These are phyloP conservation scores for Eupithecia pulchellata DNA, from an alignment of 2,888 invertebrate species.

Conservation along the genomic window DNA sequence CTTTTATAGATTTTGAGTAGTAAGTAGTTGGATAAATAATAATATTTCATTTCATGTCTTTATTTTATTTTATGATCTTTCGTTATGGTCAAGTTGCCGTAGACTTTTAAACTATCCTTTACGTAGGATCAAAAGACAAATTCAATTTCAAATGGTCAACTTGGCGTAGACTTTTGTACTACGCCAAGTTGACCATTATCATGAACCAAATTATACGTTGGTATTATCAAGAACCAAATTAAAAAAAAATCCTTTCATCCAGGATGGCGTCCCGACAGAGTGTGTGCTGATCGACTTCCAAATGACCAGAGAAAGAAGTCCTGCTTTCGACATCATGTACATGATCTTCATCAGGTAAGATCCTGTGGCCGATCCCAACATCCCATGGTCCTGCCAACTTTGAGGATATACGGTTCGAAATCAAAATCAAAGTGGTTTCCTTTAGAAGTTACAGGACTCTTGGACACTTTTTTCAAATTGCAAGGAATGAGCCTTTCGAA, in stretches of 20 bases:
- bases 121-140: too few species aligned
- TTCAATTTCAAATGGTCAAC: too few species aligned
- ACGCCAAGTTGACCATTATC: too few species aligned
- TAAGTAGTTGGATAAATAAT: too few species aligned
- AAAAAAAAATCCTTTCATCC: constrained; percentile 36
- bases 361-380: too few species aligned
- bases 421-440: too few species aligned
- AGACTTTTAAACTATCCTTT: neutral
- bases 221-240: neutral
- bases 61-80: neutral
- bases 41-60: neutral
- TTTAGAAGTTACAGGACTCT: too few species aligned
- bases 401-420: neutral
- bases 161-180: too few species aligned
- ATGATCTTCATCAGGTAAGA: constrained; percentile 50
- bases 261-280: constrained; percentile 49
- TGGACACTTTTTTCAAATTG: too few species aligned
- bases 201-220: too few species aligned
- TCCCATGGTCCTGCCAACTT: neutral
- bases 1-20: too few species aligned
- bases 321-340: constrained; percentile 54
- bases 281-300: constrained; percentile 63
- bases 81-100: neutral
- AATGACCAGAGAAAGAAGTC: constrained; percentile 50
- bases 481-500: too few species aligned